phyloP scores from a whole-genome alignment of 2,888 invertebrate genomes.

The Bombylius discolor region DNA sequence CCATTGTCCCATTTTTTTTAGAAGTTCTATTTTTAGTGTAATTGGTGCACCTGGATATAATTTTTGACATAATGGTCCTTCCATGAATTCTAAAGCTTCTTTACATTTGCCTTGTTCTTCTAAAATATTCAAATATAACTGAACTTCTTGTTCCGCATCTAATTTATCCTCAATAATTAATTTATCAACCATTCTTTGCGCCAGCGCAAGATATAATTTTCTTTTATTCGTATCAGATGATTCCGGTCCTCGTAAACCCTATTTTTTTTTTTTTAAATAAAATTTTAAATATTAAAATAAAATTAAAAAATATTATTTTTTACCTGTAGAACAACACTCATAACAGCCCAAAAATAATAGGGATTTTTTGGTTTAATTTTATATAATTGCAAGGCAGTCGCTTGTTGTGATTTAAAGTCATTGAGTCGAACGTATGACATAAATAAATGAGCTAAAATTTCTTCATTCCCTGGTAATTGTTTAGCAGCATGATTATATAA shows the following conservation, averaged over 20 bases:
- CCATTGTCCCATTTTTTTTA: constrained; percentile 63
- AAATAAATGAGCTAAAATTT: constrained; percentile 84
- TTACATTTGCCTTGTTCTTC: constrained; percentile 68
- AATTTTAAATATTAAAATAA: not conserved
- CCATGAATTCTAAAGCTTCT: constrained; percentile 69
- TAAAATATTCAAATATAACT: constrained; percentile 78
- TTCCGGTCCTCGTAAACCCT: constrained; percentile 38
- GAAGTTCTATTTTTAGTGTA: constrained; percentile 58
- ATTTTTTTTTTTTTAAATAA: not conserved
- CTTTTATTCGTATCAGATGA: constrained; percentile 43
- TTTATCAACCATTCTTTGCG: constrained; percentile 89
- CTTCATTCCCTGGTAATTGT: constrained; percentile 76
- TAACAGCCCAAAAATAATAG: constrained; percentile 96
- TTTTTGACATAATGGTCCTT: constrained; percentile 57
- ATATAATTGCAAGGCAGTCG: constrained; percentile 78
- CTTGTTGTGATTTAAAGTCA: constrained; percentile 82
- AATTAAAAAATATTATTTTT: not conserved
- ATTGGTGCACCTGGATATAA: constrained; percentile 54
- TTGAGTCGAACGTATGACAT: constrained; percentile 88
- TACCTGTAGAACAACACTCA: constrained; percentile 92
- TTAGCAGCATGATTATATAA: constrained; percentile 83
- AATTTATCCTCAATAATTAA: constrained; percentile 74
- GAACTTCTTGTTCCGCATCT: constrained; percentile 88
- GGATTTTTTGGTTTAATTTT: constrained; percentile 87
- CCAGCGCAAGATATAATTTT: constrained; percentile 67